phyloP scores from a whole-genome alignment of 1,140 invertebrate species.

The Bombus huntii region DNA sequence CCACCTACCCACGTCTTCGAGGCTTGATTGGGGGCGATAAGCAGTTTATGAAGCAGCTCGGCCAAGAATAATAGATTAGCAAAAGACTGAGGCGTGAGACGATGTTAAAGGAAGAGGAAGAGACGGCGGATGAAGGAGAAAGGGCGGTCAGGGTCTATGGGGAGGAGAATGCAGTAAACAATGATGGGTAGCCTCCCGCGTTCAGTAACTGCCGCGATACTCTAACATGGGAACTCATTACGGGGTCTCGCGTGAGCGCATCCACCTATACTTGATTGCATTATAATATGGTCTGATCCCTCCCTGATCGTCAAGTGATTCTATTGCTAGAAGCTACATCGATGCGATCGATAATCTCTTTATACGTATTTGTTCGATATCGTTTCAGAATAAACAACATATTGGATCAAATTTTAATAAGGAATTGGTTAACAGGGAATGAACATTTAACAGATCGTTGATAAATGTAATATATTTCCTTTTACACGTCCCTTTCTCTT shows the following conservation, averaged over 20 bases:
- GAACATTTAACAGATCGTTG: neutral
- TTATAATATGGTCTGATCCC: constrained; percentile 76
- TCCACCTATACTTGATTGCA: constrained; percentile 78
- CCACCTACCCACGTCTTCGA: constrained; percentile 68
- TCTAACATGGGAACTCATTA: constrained; percentile 80
- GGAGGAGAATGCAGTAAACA: constrained; percentile 70
- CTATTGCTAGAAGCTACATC: constrained; percentile 8
- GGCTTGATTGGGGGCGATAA: constrained; percentile 78
- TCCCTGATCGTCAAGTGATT: constrained; percentile 55
- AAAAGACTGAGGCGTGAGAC: constrained; percentile 31
- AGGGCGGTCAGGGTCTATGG: constrained; percentile 3
- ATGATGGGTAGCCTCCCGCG: constrained; percentile 75
- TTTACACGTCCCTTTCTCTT: rapidly evolving
- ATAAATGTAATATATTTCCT: neutral
- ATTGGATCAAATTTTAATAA: neutral
- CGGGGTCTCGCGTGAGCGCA: constrained; percentile 76
- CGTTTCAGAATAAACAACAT: neutral
- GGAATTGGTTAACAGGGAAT: neutral
- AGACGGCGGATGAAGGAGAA: constrained; percentile 14
- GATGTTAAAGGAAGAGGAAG: neutral
- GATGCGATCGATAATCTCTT: neutral
- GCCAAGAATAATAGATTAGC: constrained; percentile 79
- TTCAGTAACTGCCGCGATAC: constrained; percentile 64
- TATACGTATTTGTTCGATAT: neutral
- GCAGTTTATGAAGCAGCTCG: constrained; percentile 78